Percentiles rank a stretch among this genome's conserved stretches.
Evolutionary conservation across 2,797 vertebrate genomes (phyloP).

Genomic region (Pteropus rufus): DNA sequence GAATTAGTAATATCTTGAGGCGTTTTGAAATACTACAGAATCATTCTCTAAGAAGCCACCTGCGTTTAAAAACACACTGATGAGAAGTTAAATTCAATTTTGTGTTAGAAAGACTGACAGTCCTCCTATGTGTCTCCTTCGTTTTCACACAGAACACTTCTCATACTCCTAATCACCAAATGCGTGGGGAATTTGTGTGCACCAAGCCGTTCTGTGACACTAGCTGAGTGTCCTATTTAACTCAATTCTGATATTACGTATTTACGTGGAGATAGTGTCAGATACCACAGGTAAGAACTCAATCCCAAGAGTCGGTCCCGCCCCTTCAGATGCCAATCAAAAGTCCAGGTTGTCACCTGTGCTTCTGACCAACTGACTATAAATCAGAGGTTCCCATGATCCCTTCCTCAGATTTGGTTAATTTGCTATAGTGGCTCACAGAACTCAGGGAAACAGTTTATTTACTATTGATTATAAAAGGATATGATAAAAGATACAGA

Average conservation of each 20-base stretch:
- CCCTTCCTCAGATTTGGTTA: too few relatives aligned
- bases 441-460: neutral
- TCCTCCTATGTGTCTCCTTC: neutral
- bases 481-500: neutral
- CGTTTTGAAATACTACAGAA: neutral
- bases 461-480: neutral
- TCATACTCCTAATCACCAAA: neutral
- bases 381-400: neutral
- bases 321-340: neutral
- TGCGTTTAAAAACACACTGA: neutral
- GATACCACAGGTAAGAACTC: neutral
- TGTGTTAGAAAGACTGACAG: neutral
- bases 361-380: neutral
- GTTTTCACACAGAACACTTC: neutral
- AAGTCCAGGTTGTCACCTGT: neutral
- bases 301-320: neutral
- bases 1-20: neutral
- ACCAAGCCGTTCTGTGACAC: neutral
- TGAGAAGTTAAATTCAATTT: neutral
- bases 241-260: neutral
- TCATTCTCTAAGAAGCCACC: neutral
- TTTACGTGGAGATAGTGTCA: neutral
- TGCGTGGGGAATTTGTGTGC: neutral
- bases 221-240: neutral
- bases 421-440: neutral